Evolutionary conservation across 2,797 vertebrate species (phyloP), one percentile per base, ranked within the genome.

Genomic region (Chromis chromis): DNA sequence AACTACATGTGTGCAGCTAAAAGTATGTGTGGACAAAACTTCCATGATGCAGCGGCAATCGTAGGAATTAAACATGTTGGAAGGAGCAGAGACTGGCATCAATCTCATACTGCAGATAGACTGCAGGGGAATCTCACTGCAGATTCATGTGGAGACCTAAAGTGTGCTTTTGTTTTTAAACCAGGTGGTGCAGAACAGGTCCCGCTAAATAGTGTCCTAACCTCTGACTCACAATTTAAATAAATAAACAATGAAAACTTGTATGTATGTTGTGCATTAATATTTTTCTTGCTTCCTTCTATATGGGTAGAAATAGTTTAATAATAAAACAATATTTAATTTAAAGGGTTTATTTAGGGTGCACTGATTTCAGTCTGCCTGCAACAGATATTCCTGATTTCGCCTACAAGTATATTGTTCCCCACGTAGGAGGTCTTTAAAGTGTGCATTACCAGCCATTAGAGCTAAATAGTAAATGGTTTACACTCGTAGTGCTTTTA

Each of bases 11-110:
- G 77, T 4, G 4, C 44, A 50, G 63, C 60, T 78, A n/a, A 83
- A 86, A 71, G 44, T 81, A 77, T 84, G 78, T 54, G 73, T 44
- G 74, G 78, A 77, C 62, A 86, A 88, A 86, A 65, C 65, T 61
- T 83, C 76, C 69, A 72, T 75, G 74, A 84, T 86, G 65, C 59
- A 65, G 54, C n/a, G 52, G 56, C 25, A 70, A 40, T 59, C 48
- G 62, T 17, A 24, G 70, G 52, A 56, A 54, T 70, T 57, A 58
- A 65, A 54, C 22, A 62, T 55, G 56, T 57, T 40, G 40, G 44
- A 52, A 16, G 36, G 44, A 69, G 39, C 28, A 14, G 24, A 72
- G 68, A 42, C 39, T 58, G 65, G 71, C 55, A 56, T 79, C 57
- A 7, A 10, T 27, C 22, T 74, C 55, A 16, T 7, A 9, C 4